phyloP scores from a whole-genome alignment of 1,140 invertebrate genomes.

The Augochlora pura region DNA sequence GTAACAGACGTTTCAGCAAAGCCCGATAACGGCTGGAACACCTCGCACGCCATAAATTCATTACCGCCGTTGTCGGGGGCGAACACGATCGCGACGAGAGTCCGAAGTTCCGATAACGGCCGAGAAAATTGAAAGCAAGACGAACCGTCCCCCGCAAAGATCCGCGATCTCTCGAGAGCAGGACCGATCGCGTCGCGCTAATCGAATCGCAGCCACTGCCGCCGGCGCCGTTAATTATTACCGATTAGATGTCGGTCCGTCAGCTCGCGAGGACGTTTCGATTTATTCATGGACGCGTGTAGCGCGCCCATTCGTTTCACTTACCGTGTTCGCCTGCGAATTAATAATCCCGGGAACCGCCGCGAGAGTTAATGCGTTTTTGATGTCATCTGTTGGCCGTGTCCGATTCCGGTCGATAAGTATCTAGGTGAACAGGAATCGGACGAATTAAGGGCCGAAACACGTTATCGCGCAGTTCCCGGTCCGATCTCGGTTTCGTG shows the following conservation, averaged over 20 bases:
- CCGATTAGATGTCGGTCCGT: slow-evolving; percentile 40
- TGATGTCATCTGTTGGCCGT: slow-evolving; percentile 5
- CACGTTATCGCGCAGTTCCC: neutral
- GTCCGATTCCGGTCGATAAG: neutral
- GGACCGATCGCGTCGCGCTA: too few relatives aligned
- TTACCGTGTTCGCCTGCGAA: neutral
- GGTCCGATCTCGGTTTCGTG: too few relatives aligned
- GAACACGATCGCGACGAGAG: neutral
- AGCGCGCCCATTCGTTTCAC: slow-evolving; percentile 35
- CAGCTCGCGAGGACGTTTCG: slow-evolving; percentile 40
- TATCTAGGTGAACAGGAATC: neutral
- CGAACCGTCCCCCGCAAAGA: neutral
- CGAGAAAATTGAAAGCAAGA: slow-evolving; percentile 40
- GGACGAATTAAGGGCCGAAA: neutral
- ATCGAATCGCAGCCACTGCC: too few relatives aligned
- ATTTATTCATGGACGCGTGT: slow-evolving; percentile 40
- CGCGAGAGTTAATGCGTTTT: slow-evolving; percentile 26
- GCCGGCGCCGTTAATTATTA: slow-evolving; percentile 23
- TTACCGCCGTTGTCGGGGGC: neutral
- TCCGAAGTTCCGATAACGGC: slow-evolving; percentile 13
- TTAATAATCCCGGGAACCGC: neutral
- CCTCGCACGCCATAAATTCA: slow-evolving; percentile 33
- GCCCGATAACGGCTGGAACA: slow-evolving; percentile 34
- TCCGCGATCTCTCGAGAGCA: neutral
- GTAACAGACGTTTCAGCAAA: slow-evolving; percentile 21